These are phyloP conservation scores for Pelodiscus sinensis DNA, from an alignment of 2,113 vertebrate genomes.

Conservation along the genomic window DNA sequence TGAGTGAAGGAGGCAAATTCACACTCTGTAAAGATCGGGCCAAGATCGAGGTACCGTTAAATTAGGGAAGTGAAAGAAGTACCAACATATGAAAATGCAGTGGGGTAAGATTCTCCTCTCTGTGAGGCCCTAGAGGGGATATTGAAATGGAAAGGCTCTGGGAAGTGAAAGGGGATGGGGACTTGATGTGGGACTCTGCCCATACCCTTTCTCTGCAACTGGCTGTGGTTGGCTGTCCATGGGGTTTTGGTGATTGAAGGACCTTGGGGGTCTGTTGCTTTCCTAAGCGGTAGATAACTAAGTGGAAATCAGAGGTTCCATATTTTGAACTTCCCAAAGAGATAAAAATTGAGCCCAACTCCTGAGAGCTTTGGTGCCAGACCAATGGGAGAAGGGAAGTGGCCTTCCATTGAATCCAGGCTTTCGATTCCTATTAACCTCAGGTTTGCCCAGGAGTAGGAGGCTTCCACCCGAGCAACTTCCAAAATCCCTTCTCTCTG, in stretches of 20 bases:
- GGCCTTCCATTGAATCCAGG: background rate
- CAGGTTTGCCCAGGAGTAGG: no score
- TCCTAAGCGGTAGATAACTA: background rate
- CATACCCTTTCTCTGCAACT: background rate
- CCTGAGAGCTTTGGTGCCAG: background rate
- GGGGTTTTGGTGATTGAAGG: background rate
- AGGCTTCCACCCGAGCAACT: background rate
- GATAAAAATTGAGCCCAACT: background rate
- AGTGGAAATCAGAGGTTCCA: background rate
- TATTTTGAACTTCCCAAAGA: background rate
- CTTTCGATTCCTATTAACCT: background rate
- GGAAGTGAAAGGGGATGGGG: background rate
- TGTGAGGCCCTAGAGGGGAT: background rate
- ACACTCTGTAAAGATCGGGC: rapidly evolving
- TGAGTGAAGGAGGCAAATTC: background rate
- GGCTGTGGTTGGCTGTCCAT: background rate
- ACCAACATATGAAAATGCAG: background rate
- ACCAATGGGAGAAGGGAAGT: background rate
- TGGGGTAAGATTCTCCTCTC: background rate
- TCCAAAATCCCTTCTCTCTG: background rate
- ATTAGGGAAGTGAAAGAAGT: background rate
- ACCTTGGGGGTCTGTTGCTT: background rate
- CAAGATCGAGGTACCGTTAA: background rate
- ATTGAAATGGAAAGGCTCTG: background rate
- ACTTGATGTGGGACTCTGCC: background rate